Conservation (phyloP, 2,113 vertebrate genomes). For the Pandion haliaetus region DNA sequence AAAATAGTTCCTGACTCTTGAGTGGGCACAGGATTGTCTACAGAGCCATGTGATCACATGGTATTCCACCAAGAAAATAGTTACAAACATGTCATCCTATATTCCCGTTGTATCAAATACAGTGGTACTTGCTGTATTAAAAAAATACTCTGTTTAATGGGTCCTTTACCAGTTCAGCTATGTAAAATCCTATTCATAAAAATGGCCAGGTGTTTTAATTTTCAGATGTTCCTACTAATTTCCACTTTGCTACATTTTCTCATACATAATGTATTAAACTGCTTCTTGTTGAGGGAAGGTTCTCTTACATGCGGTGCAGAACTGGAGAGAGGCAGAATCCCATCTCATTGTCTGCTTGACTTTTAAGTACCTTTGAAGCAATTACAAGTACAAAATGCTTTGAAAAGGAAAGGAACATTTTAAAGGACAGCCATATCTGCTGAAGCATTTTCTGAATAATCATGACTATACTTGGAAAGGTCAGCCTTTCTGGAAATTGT, state of each 20-base stretch:
- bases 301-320: not conserved
- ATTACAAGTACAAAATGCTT: not conserved
- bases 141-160: not conserved
- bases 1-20: not conserved
- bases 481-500: not conserved
- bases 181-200: not conserved
- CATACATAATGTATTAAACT: slow-evolving; percentile 23
- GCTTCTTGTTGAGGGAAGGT: not conserved
- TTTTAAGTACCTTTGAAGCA: slow-evolving; percentile 29
- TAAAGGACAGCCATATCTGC: not conserved
- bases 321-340: not conserved
- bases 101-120: not conserved
- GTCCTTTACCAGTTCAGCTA: not conserved
- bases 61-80: not conserved
- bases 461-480: not conserved
- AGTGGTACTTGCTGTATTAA: not conserved
- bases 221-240: not conserved
- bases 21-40: not conserved
- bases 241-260: not conserved
- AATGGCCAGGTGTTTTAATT: not conserved
- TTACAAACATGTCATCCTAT: not conserved
- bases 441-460: not conserved
- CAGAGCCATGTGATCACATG: not conserved
- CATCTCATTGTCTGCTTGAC: not conserved
- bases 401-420: not conserved